A percentile compares a stretch with the other conserved stretches of the same genome.
Conservation (phyloP, 2,113 vertebrate species). For the Penelope pileata region DNA sequence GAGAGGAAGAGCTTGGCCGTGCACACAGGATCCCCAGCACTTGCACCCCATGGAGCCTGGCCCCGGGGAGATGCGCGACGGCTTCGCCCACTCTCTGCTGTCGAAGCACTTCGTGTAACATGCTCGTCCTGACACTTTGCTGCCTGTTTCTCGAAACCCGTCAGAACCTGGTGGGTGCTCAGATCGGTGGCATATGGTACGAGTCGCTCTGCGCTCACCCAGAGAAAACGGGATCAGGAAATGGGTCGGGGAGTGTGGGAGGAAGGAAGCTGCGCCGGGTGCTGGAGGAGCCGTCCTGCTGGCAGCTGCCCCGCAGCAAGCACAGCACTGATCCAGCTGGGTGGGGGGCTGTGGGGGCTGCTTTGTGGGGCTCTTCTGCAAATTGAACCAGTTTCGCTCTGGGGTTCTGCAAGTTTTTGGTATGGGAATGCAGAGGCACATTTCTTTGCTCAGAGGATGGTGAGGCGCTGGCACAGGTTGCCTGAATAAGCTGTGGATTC, state of each 20-base stretch:
- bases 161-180: background rate
- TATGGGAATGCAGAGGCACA: background rate
- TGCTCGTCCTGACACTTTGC: rapidly evolving
- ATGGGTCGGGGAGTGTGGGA: background rate
- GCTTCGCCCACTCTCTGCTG: background rate
- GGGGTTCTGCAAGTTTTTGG: rapidly evolving
- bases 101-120: rapidly evolving
- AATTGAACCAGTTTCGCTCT: rapidly evolving
- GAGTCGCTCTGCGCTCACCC: background rate
- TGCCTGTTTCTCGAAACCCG: background rate
- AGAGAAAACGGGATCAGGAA: background rate
- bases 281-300: background rate
- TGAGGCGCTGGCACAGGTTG: too few species aligned
- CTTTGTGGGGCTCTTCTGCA: rapidly evolving
- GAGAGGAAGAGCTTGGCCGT: background rate
- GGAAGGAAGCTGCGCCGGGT: background rate
- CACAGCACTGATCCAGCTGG: rapidly evolving
- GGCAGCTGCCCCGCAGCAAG: background rate
- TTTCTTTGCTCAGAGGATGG: too few species aligned
- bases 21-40: background rate
- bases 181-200: background rate
- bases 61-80: rapidly evolving
- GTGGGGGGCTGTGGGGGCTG: rapidly evolving
- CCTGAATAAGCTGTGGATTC: too few species aligned
- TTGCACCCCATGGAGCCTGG: too few species aligned